These are phyloP conservation scores for Oenanthe oenanthe DNA, from an alignment of 2,113 vertebrate genomes.

Conservation along the genomic window DNA sequence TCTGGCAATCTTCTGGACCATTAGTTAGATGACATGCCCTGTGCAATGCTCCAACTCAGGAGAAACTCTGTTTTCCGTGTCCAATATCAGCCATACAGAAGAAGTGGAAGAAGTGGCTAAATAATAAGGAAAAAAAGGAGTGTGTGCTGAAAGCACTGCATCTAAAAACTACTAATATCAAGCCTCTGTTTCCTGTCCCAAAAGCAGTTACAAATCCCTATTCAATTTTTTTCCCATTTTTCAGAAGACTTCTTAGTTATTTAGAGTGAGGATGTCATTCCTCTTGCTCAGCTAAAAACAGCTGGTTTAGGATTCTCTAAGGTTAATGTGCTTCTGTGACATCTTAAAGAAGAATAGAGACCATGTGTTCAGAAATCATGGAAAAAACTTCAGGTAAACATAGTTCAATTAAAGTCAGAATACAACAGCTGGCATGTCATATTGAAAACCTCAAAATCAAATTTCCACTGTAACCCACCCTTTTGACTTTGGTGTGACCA, in stretches of 20 bases:
- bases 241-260: background rate
- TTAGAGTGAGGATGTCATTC: background rate
- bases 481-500: background rate
- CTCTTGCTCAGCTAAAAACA: background rate
- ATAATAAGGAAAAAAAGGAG: background rate
- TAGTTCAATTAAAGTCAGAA: background rate
- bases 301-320: background rate
- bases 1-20: background rate
- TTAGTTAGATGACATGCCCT: background rate
- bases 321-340: background rate
- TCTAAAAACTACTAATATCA: background rate
- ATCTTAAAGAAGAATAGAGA: background rate
- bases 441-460: background rate
- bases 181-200: background rate
- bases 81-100: background rate
- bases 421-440: background rate
- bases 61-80: background rate
- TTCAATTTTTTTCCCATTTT: background rate
- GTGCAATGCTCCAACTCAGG: background rate
- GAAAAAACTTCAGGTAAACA: background rate
- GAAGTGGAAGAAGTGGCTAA: background rate
- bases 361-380: background rate
- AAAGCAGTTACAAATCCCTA: background rate
- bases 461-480: background rate
- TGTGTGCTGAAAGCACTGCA: background rate